Percentiles rank a stretch among this genome's conserved stretches.
These are phyloP conservation scores for Amblyjoppa proteus DNA, from an alignment of 2,888 invertebrate species.

Conservation along the genomic window DNA sequence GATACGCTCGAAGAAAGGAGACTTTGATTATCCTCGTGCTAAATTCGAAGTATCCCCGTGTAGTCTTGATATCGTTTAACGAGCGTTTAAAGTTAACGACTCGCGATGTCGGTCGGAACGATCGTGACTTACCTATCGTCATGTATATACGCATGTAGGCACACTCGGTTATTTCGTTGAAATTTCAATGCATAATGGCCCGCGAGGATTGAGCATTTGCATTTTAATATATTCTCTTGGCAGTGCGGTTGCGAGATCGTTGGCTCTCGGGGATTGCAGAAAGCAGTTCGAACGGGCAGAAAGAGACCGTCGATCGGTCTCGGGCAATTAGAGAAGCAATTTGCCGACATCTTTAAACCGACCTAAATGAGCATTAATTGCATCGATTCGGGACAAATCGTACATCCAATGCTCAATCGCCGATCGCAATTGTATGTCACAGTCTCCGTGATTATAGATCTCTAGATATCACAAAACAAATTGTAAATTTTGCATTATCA, in stretches of 20 bases:
- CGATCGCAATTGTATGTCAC: no score
- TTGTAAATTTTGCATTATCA: no score
- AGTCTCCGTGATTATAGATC: no score
- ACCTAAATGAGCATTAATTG: constrained; percentile 7
- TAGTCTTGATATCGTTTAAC: constrained; percentile 64
- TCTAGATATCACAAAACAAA: no score
- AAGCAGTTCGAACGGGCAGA: not conserved
- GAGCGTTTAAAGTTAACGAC: constrained; percentile 64
- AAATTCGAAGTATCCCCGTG: constrained; percentile 47
- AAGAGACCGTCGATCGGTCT: constrained; percentile 11
- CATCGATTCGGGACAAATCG: not conserved
- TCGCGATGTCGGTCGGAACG: constrained; percentile 47
- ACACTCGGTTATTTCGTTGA: constrained; percentile 46
- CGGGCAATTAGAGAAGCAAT: not conserved
- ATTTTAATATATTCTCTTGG: constrained; percentile 67
- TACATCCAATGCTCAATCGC: not conserved
- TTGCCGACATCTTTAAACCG: constrained; percentile 16
- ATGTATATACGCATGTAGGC: not conserved
- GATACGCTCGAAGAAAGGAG: not conserved
- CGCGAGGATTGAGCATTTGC: constrained; percentile 62
- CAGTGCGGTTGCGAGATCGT: constrained; percentile 25
- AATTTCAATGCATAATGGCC: constrained; percentile 68
- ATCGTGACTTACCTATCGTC: constrained; percentile 36
- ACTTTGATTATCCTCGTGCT: constrained; percentile 46
- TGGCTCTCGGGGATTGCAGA: not conserved